These are phyloP conservation scores for Taphrorychus bicolor DNA, from an alignment of 2,888 invertebrate species.

Conservation along the genomic window DNA sequence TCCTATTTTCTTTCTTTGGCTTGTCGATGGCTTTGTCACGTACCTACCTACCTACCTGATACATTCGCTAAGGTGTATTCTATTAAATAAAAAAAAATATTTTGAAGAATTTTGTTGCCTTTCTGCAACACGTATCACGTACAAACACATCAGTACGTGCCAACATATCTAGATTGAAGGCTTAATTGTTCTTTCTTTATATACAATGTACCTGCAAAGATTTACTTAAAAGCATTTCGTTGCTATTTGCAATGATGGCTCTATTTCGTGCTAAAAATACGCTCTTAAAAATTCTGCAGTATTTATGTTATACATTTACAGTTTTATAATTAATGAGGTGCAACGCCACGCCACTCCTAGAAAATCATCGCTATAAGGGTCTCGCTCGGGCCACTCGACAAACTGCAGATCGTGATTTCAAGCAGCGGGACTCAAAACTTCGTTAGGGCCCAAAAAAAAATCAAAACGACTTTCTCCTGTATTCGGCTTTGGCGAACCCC, in stretches of 20 bases:
- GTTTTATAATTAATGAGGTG: not conserved
- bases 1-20: not conserved
- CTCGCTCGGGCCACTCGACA: no score
- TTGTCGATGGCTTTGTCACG: not conserved
- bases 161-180: not conserved
- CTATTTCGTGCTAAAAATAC: no score
- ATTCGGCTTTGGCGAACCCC: not conserved
- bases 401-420: not conserved
- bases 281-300: not conserved
- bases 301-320: not conserved
- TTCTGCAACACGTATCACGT: not conserved
- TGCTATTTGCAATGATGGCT: not conserved
- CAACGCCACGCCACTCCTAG: no score
- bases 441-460: not conserved
- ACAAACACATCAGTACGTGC: no score
- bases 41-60: no score
- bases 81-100: no score
- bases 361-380: no score
- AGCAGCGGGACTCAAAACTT: not conserved
- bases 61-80: not conserved
- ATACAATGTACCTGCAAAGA: no score
- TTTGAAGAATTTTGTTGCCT: not conserved
- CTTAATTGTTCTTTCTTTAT: no score
- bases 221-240: not conserved
- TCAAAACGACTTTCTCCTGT: no score